A percentile compares a stretch with the other conserved stretches of the same genome.
Evolutionary conservation across 2,797 vertebrate genomes (phyloP).

Genomic region (Clarias laeviceps): DNA sequence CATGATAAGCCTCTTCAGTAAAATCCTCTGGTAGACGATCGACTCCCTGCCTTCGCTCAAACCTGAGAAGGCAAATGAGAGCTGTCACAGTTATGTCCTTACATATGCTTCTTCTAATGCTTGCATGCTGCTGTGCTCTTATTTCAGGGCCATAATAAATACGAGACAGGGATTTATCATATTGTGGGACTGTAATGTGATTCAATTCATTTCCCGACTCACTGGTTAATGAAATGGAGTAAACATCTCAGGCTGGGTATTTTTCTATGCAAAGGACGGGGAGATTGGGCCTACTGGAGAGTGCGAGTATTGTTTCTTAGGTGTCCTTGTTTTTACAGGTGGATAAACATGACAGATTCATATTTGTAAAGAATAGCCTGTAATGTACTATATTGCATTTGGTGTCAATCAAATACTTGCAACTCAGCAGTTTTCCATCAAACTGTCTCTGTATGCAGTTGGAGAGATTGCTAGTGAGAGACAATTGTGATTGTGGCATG

Average conservation of each 20-base stretch:
- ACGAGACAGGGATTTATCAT: slow-evolving; percentile 53
- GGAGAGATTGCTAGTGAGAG: slow-evolving; percentile 39
- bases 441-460: slow-evolving; percentile 19
- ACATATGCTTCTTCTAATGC: slow-evolving; percentile 37
- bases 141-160: slow-evolving; percentile 45
- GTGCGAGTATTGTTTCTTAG: slow-evolving; percentile 24
- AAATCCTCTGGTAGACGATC: slow-evolving; percentile 28
- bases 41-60: slow-evolving; percentile 40
- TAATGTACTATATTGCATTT: slow-evolving; percentile 28
- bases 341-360: slow-evolving; percentile 24
- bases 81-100: slow-evolving; percentile 37
- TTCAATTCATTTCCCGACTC: slow-evolving; percentile 51
- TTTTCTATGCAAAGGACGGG: slow-evolving; percentile 24
- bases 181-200: slow-evolving; percentile 51
- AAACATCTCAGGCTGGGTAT: slow-evolving; percentile 44
- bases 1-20: slow-evolving; percentile 26
- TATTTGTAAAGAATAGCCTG: slow-evolving; percentile 24
- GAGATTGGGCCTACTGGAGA: slow-evolving; percentile 33
- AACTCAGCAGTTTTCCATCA: slow-evolving; percentile 38
- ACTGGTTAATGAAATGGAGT: slow-evolving; percentile 53
- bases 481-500: slow-evolving; percentile 52
- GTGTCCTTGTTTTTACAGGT: slow-evolving; percentile 23
- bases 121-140: slow-evolving; percentile 32
- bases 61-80: slow-evolving; percentile 43
- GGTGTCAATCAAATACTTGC: slow-evolving; percentile 37